Base-by-base conservation (phyloP, 2,797 vertebrate species). In the Rhinichthys osculus region DNA sequence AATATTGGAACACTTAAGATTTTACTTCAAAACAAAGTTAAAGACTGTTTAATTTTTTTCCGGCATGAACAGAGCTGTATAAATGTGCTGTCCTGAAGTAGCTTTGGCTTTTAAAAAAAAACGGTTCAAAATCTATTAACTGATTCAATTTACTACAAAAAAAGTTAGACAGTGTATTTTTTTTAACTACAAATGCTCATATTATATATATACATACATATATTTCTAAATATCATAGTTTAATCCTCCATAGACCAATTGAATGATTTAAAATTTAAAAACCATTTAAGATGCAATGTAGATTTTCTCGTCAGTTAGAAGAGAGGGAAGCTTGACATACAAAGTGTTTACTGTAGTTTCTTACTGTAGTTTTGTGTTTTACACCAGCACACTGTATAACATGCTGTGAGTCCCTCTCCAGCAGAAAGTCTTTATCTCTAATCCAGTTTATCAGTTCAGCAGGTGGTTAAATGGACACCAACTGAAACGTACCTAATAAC, bases 371-470 rank as follows among this genome's bases (percentile, higher is more conserved):
- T 62, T 27, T 0, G 38, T 62, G 7, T 71, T 57, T 72, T 62
- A 74, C n/a, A 79, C 86, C 40, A 21, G 44, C 50, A 33, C 71
- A 57, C 35, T 11, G 21, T 71, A n/a, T 59, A 70, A 27, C 64
- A 79, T 57, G 21, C 62, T 62, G 30, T n/a, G 70, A 72, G 77
- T 40, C 73, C 72, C 42, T 83, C 35, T 44, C 33, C 73, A 66
- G 72, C 82, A 71, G 84, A 82, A 90, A 83, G 69, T 88, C 77
- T 83, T 90, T 89, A 91, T 92, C 85, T 91, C 50, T 89, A 89
- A 91, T 91, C 81, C 33, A 84, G 84, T 89, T 92, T 90, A 90
- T 89, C 86, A 87, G 86, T 72, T 84, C 89, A 89, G 90, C 88
- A 93, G 90, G 91, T 93, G 90, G 87, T 89, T 73, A 87, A 89